Conservation (phyloP, 2,888 invertebrate species). For the Drosophila suboccidentalis region DNA sequence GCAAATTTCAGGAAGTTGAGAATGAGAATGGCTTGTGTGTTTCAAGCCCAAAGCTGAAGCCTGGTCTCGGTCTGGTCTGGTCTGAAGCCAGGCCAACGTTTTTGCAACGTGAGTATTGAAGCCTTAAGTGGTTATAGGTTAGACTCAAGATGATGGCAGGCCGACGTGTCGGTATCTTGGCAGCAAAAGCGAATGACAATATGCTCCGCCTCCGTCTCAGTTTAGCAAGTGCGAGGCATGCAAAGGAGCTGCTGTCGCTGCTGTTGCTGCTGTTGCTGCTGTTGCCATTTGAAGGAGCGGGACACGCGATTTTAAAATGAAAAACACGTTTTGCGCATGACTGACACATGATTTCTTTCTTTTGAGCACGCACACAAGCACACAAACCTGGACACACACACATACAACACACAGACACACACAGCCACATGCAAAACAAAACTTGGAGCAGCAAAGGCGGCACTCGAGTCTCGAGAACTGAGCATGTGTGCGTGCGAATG, state of each 20-base stretch:
- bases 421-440: conserved; percentile 43
- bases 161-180: conserved; percentile 43
- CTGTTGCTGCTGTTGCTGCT: conserved; percentile 12
- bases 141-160: conserved; percentile 49
- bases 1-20: conserved; percentile 15
- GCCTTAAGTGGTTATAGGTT: conserved; percentile 31
- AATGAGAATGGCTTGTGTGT: conserved; percentile 26
- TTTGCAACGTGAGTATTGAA: conserved; percentile 10
- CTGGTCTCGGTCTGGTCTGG: conserved; percentile 4
- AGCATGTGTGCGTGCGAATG: conserved; percentile 15
- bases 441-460: conserved; percentile 52
- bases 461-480: conserved; percentile 29
- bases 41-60: conserved; percentile 21
- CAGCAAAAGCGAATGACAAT: conserved; percentile 60
- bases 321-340: conserved; percentile 83
- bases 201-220: conserved; percentile 83
- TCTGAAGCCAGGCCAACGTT: conserved; percentile 10
- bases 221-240: conserved; percentile 69
- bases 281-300: conserved; percentile 59
- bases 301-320: conserved; percentile 79
- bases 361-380: conserved; percentile 39
- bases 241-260: conserved; percentile 59
- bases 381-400: conserved; percentile 25
- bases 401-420: no score
- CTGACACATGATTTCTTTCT: conserved; percentile 73